Evolutionary conservation across 2,797 vertebrate species (phyloP), one percentile per base, ranked within the genome.

Genomic region (Carcharodon carcharias): DNA sequence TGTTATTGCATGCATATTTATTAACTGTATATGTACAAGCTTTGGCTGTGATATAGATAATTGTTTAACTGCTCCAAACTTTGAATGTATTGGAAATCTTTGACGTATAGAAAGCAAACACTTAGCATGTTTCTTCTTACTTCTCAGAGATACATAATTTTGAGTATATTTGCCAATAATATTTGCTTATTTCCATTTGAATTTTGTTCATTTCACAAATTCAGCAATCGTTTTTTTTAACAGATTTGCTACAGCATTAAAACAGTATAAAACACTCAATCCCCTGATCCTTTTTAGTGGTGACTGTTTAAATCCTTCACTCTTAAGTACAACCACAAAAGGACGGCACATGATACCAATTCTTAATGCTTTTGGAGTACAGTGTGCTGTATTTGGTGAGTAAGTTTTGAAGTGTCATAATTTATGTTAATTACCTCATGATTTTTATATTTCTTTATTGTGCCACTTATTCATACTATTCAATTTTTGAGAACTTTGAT

Each of bases 351-450:
- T 96, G 96, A 96, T 97, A 96, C 96, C 96, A 87, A 96, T 97
- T 97, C 96, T 97, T 96, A 97, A 97, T 96, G 85, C 97, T 96
- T 96, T 97, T 85, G 96, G 96, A 97, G 95, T 97, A 89, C 77
- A 97, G 96, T 97, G 97, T 97, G 96, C 96, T 89, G 96, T 97
- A 92, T 97, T 97, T 96, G 96, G 73, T 97, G 96, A 97, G 96
- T 97, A 97, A 96, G 96, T 96, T 5, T 95, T 95, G 91, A 82
- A 63, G 26, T 65, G 18, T 92, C 58, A 40, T 63, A 40, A 0
- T 18, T 40, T 40, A 50, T 28, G 4, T 63, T 40, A 87, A 96
- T 96, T 58, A 61, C n/a, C 50, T 95, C 96, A 96, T 80, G 96
- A 94, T 96, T 96, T 96, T 67, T 26, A 54, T 93, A 92, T 93